Evolutionary conservation across 1,140 invertebrate species (phyloP).

Genomic region (Drosophila tristis): DNA sequence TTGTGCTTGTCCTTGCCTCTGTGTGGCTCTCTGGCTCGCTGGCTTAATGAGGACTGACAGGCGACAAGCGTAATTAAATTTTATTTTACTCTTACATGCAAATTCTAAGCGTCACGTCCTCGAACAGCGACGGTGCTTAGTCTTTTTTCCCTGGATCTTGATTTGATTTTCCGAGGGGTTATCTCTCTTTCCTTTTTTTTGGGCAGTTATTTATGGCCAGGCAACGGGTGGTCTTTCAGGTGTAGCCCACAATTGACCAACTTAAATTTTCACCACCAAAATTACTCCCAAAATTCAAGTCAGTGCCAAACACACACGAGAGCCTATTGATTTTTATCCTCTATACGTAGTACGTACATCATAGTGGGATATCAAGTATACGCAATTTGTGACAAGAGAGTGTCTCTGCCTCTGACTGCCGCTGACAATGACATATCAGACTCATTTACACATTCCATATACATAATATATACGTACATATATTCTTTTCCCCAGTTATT

Average conservation of each 20-base stretch:
- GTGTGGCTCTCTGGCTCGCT: slow-evolving; percentile 13
- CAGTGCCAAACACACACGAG: slow-evolving; percentile 33
- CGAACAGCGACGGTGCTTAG: slow-evolving; percentile 30
- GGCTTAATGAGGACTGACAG: slow-evolving; percentile 81
- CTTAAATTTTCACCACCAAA: slow-evolving; percentile 36
- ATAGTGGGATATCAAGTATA: slow-evolving; percentile 45
- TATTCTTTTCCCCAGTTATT: slow-evolving; percentile 23
- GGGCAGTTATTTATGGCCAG: slow-evolving; percentile 65
- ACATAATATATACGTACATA: slow-evolving; percentile 12
- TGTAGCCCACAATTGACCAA: slow-evolving; percentile 40
- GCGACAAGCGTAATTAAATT: slow-evolving; percentile 83
- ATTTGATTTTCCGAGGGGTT: slow-evolving; percentile 60
- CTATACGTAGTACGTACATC: not conserved
- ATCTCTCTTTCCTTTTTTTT: slow-evolving; percentile 18
- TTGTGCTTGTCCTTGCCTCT: slow-evolving; percentile 9
- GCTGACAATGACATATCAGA: slow-evolving; percentile 76
- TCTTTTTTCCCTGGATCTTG: slow-evolving; percentile 49
- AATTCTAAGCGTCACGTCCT: slow-evolving; percentile 52
- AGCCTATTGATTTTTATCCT: slow-evolving; percentile 69
- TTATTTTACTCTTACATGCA: slow-evolving; percentile 83
- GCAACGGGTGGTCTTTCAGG: slow-evolving; percentile 54
- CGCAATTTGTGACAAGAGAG: slow-evolving; percentile 30
- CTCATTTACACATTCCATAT: slow-evolving; percentile 68
- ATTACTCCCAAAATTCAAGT: slow-evolving; percentile 36
- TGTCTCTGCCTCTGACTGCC: slow-evolving; percentile 63